Conservation (phyloP, 2,888 invertebrate genomes). For the Homarus gammarus region DNA sequence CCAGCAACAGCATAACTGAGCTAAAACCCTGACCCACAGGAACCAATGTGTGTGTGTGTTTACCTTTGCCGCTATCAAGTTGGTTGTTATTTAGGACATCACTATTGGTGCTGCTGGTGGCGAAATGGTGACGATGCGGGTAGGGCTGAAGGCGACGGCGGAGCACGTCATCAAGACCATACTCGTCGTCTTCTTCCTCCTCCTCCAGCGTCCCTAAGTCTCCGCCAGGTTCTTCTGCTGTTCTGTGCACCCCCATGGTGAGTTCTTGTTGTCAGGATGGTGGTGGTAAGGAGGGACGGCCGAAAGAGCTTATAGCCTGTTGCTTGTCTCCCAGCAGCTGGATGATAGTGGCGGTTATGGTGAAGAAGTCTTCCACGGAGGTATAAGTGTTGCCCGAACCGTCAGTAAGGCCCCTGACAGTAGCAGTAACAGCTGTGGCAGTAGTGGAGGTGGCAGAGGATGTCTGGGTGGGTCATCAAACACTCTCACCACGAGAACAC, state of each 20-base stretch:
- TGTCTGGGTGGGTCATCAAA: conserved; percentile 49
- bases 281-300: conserved; percentile 42
- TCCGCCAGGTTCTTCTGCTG: conserved; percentile 58
- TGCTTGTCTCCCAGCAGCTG: conserved; percentile 23
- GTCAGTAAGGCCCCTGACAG: conserved; percentile 10
- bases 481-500: conserved; percentile 32
- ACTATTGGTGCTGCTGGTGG: conserved; percentile 53
- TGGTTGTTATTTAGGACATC: conserved; percentile 64
- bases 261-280: conserved; percentile 40
- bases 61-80: conserved; percentile 49
- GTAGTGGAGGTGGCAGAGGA: conserved; percentile 3
- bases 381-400: neutral
- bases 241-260: conserved; percentile 65
- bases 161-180: conserved; percentile 6
- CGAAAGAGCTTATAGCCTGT: conserved; percentile 12
- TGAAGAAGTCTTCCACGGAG: conserved; percentile 24
- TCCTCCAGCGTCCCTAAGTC: conserved; percentile 55
- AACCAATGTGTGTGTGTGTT: conserved; percentile 13
- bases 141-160: conserved; percentile 30
- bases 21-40: conserved; percentile 28
- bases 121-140: conserved; percentile 42
- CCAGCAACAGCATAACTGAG: conserved; percentile 1
- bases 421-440: conserved; percentile 29
- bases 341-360: conserved; percentile 16
- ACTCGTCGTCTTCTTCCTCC: conserved; percentile 58